Evolutionary conservation across 2,888 invertebrate species (phyloP).

Genomic region (Ceriagrion tenellum): DNA sequence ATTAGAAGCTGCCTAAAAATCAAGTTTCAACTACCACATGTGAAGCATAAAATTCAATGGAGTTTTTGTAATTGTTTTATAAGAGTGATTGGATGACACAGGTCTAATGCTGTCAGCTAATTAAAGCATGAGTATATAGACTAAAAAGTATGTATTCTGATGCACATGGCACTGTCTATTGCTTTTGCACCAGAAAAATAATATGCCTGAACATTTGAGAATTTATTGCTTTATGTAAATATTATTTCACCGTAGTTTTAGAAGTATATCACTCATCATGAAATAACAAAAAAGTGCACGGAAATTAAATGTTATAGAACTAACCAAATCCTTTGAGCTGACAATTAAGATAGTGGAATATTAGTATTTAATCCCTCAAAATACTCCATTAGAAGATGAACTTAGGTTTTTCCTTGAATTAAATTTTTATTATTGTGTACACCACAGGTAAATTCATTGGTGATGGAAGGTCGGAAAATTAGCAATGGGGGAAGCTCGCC

Average conservation of each 20-base stretch:
- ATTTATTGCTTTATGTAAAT: neutral
- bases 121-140: neutral
- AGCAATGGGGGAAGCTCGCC: slow-evolving; percentile 78
- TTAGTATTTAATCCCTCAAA: neutral
- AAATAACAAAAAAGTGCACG: neutral
- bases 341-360: neutral
- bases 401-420: neutral
- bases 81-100: neutral
- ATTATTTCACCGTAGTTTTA: neutral
- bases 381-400: neutral
- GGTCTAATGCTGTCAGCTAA: neutral
- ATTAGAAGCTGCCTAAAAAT: too few species aligned
- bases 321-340: neutral
- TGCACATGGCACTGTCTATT: neutral
- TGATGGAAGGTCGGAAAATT: slow-evolving; percentile 34
- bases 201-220: neutral
- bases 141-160: neutral
- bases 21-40: too few species aligned
- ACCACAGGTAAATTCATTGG: slow-evolving; percentile 14
- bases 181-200: neutral
- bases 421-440: neutral
- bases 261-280: too few species aligned
- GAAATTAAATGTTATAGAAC: neutral
- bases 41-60: too few species aligned
- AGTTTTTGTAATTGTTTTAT: too few species aligned